Conservation (phyloP, 2,888 invertebrate genomes). For the Drosophila mettleri region DNA sequence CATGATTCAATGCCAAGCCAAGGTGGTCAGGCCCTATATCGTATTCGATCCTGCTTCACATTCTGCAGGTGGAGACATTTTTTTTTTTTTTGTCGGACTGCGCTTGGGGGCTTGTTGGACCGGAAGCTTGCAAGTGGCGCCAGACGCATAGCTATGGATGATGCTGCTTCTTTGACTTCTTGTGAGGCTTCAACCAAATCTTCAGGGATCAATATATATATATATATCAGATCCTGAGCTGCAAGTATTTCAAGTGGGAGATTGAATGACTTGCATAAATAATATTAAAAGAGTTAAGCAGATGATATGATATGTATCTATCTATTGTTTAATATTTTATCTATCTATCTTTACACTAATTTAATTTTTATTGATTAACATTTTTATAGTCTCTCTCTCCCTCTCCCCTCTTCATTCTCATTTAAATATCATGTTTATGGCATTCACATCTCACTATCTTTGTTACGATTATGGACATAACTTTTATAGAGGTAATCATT, state of each 20-base stretch:
- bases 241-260: not conserved
- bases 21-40: conserved; percentile 58
- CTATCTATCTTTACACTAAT: not conserved
- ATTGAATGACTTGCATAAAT: not conserved
- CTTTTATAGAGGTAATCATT: conserved; percentile 17
- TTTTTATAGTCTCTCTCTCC: not conserved
- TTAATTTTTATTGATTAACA: not conserved
- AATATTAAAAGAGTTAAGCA: not conserved
- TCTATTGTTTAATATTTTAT: not conserved
- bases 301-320: not conserved
- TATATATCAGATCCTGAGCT: conserved; percentile 15
- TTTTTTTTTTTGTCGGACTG: not conserved
- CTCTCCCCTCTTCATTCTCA: not conserved
- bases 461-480: conserved; percentile 8
- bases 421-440: conserved; percentile 4
- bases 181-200: conserved; percentile 38
- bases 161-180: conserved; percentile 21
- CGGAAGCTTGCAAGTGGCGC: conserved; percentile 58
- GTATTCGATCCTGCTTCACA: conserved; percentile 38
- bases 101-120: conserved; percentile 42
- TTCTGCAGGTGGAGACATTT: conserved; percentile 54
- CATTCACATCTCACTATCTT: conserved; percentile 1
- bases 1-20: conserved; percentile 71
- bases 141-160: conserved; percentile 36
- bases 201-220: conserved; percentile 23